These are phyloP conservation scores for Drosophila mercatorum DNA, from an alignment of 2,888 invertebrate species.

Conservation along the genomic window DNA sequence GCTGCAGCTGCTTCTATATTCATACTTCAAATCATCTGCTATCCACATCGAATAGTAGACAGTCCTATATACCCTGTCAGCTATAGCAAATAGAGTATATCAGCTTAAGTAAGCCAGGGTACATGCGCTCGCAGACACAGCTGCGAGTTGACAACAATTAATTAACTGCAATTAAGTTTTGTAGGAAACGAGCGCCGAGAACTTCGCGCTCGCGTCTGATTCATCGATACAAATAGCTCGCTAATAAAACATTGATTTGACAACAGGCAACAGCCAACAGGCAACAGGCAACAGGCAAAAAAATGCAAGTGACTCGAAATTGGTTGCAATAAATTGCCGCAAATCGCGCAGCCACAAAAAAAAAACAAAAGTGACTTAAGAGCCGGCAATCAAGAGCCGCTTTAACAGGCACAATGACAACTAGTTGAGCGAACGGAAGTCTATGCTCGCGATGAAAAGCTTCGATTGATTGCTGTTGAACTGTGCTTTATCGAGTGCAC, in stretches of 20 bases:
- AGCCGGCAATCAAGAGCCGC: constrained; percentile 43
- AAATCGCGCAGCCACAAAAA: constrained; percentile 21
- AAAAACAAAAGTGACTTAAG: constrained; percentile 8
- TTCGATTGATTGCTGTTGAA: constrained; percentile 11
- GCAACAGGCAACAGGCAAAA: not conserved
- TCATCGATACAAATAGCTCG: constrained; percentile 1
- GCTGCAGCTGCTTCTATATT: no score
- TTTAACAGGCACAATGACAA: constrained; percentile 36
- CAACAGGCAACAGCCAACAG: not conserved
- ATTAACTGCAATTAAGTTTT: constrained; percentile 9
- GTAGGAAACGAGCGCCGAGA: constrained; percentile 12
- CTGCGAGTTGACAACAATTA: constrained; percentile 4
- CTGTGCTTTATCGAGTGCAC: constrained; percentile 20
- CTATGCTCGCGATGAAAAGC: constrained; percentile 28
- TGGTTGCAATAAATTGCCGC: constrained; percentile 47
- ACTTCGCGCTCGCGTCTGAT: not conserved
- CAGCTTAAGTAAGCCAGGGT: not conserved
- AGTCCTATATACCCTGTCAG: not conserved
- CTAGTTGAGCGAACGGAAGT: constrained; percentile 40
- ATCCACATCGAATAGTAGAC: not conserved
- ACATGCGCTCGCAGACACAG: not conserved
- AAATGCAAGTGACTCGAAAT: constrained; percentile 32
- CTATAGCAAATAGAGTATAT: not conserved
- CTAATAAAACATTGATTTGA: constrained; percentile 10
- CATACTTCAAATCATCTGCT: no score